Evolutionary conservation across 2,888 invertebrate species (phyloP).

Genomic region (Mylabris sibirica): DNA sequence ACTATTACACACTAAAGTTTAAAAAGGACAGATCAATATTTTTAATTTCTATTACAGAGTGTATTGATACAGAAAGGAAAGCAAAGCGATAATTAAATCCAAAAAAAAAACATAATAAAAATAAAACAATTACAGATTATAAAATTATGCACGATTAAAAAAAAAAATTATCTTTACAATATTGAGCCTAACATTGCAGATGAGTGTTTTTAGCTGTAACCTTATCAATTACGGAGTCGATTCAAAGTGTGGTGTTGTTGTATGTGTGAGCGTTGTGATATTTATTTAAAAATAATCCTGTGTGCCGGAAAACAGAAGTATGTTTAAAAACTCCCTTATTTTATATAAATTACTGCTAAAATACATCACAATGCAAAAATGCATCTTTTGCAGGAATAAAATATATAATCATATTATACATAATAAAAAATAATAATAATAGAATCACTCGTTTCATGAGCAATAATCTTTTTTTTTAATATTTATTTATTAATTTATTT

Average conservation of each 20-base stretch:
- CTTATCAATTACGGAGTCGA: conserved; percentile 46
- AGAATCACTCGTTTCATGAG: conserved; percentile 57
- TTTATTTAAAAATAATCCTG: conserved; percentile 25
- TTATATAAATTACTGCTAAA: conserved; percentile 62
- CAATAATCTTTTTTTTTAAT: conserved; percentile 42
- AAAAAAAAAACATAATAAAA: conserved; percentile 19
- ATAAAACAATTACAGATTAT: conserved; percentile 36
- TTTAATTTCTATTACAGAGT: conserved; percentile 33
- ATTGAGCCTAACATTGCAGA: conserved; percentile 55
- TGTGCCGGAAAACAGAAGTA: conserved; percentile 58
- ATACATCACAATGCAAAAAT: conserved; percentile 76
- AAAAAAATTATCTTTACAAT: conserved; percentile 21
- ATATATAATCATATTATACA: conserved; percentile 72
- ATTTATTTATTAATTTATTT: conserved; percentile 17
- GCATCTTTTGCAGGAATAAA: conserved; percentile 78
- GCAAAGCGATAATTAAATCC: conserved; percentile 44
- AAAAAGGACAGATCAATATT: conserved; percentile 47
- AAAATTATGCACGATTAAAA: conserved; percentile 28
- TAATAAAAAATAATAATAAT: conserved; percentile 49
- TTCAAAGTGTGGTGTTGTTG: conserved; percentile 31
- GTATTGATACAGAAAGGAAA: conserved; percentile 49
- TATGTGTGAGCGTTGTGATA: conserved; percentile 20
- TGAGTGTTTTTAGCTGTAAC: conserved; percentile 59
- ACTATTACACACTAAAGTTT: conserved; percentile 59
- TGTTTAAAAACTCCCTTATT: conserved; percentile 55